Evolutionary conservation across 2,113 vertebrate species (phyloP), one percentile per base, ranked within the genome.

Genomic region (Phodopus roborovskii): DNA sequence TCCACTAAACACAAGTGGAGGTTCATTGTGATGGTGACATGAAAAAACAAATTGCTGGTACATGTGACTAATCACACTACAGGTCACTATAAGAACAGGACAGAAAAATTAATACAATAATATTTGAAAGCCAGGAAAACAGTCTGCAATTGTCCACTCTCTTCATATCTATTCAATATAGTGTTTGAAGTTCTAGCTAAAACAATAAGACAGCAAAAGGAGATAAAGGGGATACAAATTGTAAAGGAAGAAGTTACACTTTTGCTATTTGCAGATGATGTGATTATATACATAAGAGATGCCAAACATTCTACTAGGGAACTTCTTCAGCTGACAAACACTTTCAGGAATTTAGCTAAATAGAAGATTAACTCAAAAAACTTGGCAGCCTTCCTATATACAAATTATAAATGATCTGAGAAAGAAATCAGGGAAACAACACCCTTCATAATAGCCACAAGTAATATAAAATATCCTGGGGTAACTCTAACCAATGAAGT

Each of bases 21-120:
- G 0, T 50, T 75, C 70, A 81, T 58, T 2, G 60, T 68, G 91
- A 71, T 94, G 84, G 87, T 42, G 85, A 81, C 90, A 91, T 92
- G 93, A 42, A 88, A 45, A 77, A 85, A 78, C 36, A 79, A 93
- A 33, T 30, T 30, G 7, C 70, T 82, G 36, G 39, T 70, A 56
- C 8, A 9, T 36, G 48, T 33, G 73, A 58, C 17, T 86, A 17
- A 64, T 86, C 53, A 96, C 10, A 53, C 30, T 62, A 64, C n/a
- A 88, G 87, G 58, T 81, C 66, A 90, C 66, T 85, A 64, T 82
- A 82, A 88, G 83, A 96, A 81, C 96, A 97, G 28, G 45, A 96
- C 90, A 97, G 62, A 97, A 98, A 86, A 87, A 97, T 90, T 82
- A 96, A 24, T 42, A 3, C 17, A 53, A 42, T 7, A 22, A 88